phyloP scores from a whole-genome alignment of 2,797 vertebrate genomes.

The Alca torda region DNA sequence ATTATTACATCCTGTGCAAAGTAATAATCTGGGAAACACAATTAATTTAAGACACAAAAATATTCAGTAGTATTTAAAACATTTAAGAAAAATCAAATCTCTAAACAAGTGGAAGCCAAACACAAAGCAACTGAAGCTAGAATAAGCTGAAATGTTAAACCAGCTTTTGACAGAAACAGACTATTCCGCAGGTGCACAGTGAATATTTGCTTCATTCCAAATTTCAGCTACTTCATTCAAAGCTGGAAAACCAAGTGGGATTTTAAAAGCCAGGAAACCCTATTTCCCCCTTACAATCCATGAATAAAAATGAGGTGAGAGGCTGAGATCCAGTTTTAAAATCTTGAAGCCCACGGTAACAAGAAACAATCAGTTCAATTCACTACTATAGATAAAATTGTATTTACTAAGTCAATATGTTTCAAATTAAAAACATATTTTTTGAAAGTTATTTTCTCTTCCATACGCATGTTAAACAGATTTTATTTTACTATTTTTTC shows the following conservation, averaged over 20 bases:
- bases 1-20: not conserved
- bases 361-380: slow-evolving; percentile 22
- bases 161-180: not conserved
- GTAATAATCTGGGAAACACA: not conserved
- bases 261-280: slow-evolving; percentile 29
- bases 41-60: not conserved
- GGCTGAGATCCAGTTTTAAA: slow-evolving; percentile 5
- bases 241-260: slow-evolving; percentile 36
- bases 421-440: slow-evolving; percentile 28
- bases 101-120: not conserved
- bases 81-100: not conserved
- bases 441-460: not conserved
- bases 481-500: not conserved
- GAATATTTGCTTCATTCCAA: not conserved
- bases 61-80: not conserved
- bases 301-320: slow-evolving; percentile 58
- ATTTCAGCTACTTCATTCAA: slow-evolving; percentile 28
- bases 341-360: not conserved
- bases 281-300: not conserved
- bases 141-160: not conserved
- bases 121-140: not conserved
- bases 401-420: not conserved
- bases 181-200: not conserved
- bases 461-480: not conserved
- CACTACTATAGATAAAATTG: slow-evolving; percentile 20